A percentile compares a stretch with the other conserved stretches of the same genome.
These are phyloP conservation scores for Cuculus canorus DNA, from an alignment of 2,797 vertebrate genomes.

Conservation along the genomic window DNA sequence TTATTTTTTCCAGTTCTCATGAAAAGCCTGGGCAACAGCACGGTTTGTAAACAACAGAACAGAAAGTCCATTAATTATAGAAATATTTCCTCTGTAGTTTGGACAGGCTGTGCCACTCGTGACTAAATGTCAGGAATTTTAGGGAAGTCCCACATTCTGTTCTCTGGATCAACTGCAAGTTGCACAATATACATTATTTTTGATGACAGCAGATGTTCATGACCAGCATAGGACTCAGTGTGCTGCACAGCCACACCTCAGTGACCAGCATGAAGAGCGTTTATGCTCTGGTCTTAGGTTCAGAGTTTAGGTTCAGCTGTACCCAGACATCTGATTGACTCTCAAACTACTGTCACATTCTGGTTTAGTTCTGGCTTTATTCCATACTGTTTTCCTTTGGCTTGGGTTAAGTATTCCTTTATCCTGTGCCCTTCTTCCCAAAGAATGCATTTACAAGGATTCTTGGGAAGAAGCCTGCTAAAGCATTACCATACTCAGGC, in stretches of 20 bases:
- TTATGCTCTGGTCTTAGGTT: not conserved
- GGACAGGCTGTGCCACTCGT: not conserved
- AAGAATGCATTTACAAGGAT: not conserved
- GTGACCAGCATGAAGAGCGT: not conserved
- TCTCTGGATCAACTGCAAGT: not conserved
- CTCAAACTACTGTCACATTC: not conserved
- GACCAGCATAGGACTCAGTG: not conserved
- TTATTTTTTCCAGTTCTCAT: not conserved
- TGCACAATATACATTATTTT: not conserved
- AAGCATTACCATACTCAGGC: not conserved
- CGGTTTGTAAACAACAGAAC: not conserved
- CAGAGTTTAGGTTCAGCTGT: not conserved
- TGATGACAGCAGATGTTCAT: not conserved
- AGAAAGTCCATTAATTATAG: too few species aligned
- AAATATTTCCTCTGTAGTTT: not conserved
- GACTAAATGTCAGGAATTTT: not conserved
- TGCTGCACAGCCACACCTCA: not conserved
- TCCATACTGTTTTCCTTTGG: not conserved
- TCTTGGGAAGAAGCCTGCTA: not conserved
- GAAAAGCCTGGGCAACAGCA: not conserved
- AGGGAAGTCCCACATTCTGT: constrained; percentile 1
- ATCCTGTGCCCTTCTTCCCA: not conserved
- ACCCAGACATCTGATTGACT: not conserved
- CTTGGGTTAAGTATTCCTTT: not conserved
- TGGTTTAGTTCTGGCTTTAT: not conserved